A percentile compares a stretch with the other conserved stretches of the same genome.
Conservation (phyloP, 1,140 invertebrate genomes). For the Centruroides sculpturatus region DNA sequence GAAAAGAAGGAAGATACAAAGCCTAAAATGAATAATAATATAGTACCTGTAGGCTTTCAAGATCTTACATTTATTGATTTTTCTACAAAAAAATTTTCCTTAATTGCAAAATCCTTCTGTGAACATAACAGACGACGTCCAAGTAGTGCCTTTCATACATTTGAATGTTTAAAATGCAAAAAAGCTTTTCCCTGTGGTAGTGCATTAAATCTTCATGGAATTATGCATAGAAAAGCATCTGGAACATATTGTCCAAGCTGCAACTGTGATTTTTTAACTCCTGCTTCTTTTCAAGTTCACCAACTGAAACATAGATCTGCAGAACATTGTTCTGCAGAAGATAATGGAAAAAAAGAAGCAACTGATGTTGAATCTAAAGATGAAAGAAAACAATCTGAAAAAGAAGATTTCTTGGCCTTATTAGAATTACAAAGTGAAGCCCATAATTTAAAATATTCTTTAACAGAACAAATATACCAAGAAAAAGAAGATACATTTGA, state of each 20-base stretch:
- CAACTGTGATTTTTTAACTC: constrained; percentile 26
- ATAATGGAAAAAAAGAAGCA: constrained; percentile 9
- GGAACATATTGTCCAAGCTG: constrained; percentile 17
- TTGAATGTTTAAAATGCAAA: constrained; percentile 52
- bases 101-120: constrained; percentile 54
- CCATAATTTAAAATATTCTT: constrained; percentile 3
- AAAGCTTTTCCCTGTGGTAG: constrained; percentile 56
- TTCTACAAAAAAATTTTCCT: constrained; percentile 55
- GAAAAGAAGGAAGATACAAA: not conserved
- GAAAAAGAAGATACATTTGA: constrained; percentile 14
- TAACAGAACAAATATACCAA: not conserved
- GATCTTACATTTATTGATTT: constrained; percentile 66
- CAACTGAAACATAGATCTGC: constrained; percentile 26
- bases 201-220: constrained; percentile 32
- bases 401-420: constrained; percentile 59
- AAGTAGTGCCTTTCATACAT: constrained; percentile 42
- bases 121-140: constrained; percentile 49
- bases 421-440: constrained; percentile 46
- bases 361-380: not conserved
- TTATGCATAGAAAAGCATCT: constrained; percentile 1
- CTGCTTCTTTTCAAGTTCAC: constrained; percentile 24
- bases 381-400: not conserved
- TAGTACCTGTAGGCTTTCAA: constrained; percentile 40
- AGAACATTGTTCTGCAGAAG: constrained; percentile 12
- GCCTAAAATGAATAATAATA: not conserved